These are phyloP conservation scores for Cirrhinus mrigala DNA, from an alignment of 2,797 vertebrate species.

Conservation along the genomic window DNA sequence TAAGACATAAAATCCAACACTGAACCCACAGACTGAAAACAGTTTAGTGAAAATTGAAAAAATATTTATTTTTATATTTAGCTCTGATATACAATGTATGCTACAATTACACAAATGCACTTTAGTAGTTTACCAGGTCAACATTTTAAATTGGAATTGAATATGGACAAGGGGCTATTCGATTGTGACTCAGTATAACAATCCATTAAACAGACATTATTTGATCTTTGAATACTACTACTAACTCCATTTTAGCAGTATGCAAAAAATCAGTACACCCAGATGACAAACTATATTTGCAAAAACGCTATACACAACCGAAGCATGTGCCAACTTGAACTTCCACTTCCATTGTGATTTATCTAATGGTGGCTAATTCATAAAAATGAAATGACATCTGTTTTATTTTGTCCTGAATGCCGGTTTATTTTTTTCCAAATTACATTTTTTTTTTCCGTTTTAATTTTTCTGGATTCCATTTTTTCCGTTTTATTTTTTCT, in stretches of 20 bases:
- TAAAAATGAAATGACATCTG: no score
- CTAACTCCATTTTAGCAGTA: background rate
- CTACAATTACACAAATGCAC: no score
- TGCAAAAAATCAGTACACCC: background rate
- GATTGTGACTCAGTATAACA: background rate
- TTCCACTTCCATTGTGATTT: background rate
- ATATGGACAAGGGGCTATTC: background rate
- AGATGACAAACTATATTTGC: background rate
- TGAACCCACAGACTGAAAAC: background rate
- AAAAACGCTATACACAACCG: background rate
- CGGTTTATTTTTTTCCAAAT: no score
- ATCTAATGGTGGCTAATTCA: background rate
- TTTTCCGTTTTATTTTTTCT: no score
- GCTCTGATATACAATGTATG: no score
- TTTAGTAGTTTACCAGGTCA: no score
- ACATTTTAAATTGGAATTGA: background rate
- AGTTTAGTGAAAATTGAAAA: no score
- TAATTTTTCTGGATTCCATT: no score
- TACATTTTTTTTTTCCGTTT: no score
- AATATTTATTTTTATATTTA: background rate
- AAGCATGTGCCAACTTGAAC: background rate
- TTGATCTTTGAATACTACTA: background rate
- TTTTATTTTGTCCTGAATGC: no score
- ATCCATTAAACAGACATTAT: background rate
- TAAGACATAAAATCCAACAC: slow-evolving; percentile 17